Base-by-base conservation (phyloP, 2,113 vertebrate genomes). In the Epinephelus moara region DNA sequence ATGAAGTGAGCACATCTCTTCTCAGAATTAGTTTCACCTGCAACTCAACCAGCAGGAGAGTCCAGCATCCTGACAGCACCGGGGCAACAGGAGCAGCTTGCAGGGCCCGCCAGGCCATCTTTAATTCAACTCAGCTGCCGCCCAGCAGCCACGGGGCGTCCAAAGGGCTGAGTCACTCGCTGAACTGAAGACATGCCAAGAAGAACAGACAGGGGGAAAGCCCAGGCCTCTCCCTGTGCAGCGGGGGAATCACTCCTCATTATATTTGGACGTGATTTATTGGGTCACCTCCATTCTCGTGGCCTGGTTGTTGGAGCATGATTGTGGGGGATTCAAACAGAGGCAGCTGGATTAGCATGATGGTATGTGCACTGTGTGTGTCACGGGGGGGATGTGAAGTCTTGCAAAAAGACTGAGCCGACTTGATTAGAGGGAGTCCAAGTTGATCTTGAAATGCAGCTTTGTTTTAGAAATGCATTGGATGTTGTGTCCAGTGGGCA, bases 121-220 rank as follows among this genome's bases (percentile, higher is more conserved):
- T 63, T 59, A 47, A 61, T 75, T 33, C 47, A 68, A 19, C 23
- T 71, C 71, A 82, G 85, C 80, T 77, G 77, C 70, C 70, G 49
- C 66, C 60, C 57, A 13, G 69, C 76, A 62, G 52, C 78, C 67
- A 72, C 7, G 60, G 69, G 70, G 15, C 77, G 85, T 75, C 81
- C 75, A 82, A 49, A 68, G 21, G 76, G 45, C 79, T 88, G 89
- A 91, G 75, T 91, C 91, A 91, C 56, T 70, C 18, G 0, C 33
- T 72, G 57, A 87, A 82, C 64, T 53, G 81, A 85, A 75, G 81
- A 80, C 10, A 67, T 50, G 67, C 82, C 81, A 88, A 84, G 56
- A 76, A 55, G 73, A 86, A 61, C 61, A 80, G 75, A 87, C 82
- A 62, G 75, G 80, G 88, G 92, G 79, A 68, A 89, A 90, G 85